A percentile compares a stretch with the other conserved stretches of the same genome.
Conservation (phyloP, 2,888 invertebrate species). For the Helobdella robusta region DNA sequence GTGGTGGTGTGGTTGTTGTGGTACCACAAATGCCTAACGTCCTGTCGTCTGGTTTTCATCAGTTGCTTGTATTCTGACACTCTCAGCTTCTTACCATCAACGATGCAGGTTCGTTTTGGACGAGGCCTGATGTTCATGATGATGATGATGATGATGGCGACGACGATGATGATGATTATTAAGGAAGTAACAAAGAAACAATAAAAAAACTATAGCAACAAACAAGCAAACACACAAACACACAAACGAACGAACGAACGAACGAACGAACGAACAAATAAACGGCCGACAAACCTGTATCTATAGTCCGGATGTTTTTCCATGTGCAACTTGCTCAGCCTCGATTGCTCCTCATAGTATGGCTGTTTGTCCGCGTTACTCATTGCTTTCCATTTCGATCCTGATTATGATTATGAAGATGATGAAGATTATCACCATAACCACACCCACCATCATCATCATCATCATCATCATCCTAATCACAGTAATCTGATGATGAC, state of each 20-base stretch:
- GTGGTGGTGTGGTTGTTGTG: constrained; percentile 55
- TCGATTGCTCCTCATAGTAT: constrained; percentile 87
- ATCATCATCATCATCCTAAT: too few relatives aligned
- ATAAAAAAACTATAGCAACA: too few relatives aligned
- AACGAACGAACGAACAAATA: too few relatives aligned
- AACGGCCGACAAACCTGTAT: constrained; percentile 45
- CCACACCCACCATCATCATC: too few relatives aligned
- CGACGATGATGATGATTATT: too few relatives aligned
- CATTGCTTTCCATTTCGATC: constrained; percentile 97
- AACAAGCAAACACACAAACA: too few relatives aligned
- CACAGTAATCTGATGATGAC: too few relatives aligned
- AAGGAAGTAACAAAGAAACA: too few relatives aligned
- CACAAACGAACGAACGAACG: too few relatives aligned
- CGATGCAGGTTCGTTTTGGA: constrained; percentile 95
- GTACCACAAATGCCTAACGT: constrained; percentile 90
- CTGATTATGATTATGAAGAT: constrained; percentile 48
- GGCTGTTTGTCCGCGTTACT: constrained; percentile 51
- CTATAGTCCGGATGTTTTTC: constrained; percentile 97
- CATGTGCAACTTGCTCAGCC: constrained; percentile 93
- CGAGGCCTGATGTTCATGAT: constrained; percentile 70
- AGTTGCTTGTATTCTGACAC: constrained; percentile 88
- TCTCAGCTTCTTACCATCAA: constrained; percentile 96
- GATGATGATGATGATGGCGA: too few relatives aligned
- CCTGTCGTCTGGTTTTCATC: constrained; percentile 76
- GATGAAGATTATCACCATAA: neutral